Base-by-base conservation (phyloP, 2,797 vertebrate genomes). In the Halcyon smyrnensis region DNA sequence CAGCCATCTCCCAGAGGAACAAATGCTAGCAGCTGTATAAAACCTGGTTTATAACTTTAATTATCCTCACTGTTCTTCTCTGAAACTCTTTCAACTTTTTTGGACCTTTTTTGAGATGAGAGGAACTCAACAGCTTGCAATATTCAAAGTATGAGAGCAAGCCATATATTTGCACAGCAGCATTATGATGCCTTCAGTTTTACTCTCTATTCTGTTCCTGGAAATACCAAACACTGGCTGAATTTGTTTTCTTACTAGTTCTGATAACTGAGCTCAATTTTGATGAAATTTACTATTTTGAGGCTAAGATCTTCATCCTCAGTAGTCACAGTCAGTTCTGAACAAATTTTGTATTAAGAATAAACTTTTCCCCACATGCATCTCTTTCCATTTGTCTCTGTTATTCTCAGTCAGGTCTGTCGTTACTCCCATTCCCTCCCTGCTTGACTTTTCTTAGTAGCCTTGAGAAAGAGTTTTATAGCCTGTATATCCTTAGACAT, bases 1-100 rank as follows among this genome's bases (percentile, higher is more conserved):
- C 41, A 60, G 11, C 12, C 5, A 10, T 64, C 15, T 76, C 18
- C 37, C 32, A 65, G n/a, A 78, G 24, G 0, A 0, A 7, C 53
- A 82, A 83, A 50, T 39, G 27, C 15, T 74, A 62, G 57, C 39
- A 76, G 68, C 39, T 79, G 30, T 50, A 48, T n/a, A 86, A 45
- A 79, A 36, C 19, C 30, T 77, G 23, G 6, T 48, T 62, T 60
- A 17, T 36, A 15, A 62, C 6, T 64, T 69, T 36, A 64, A n/a
- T 70, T 89, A 41, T 54, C n/a, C 6, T 79, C 15, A 20, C 27
- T 64, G 24, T 12, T 60, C 15, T 70, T 80, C 28, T 46, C 34
- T 82, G 51, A 71, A 93, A 46, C 9, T 37, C 11, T 80, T 76
- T 14, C 15, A 67, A 6, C 8, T 70, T 23, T 62, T 57, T 28